phyloP scores from a whole-genome alignment of 92 coral and sea anemone genomes.

The Bergia puertoricense region DNA sequence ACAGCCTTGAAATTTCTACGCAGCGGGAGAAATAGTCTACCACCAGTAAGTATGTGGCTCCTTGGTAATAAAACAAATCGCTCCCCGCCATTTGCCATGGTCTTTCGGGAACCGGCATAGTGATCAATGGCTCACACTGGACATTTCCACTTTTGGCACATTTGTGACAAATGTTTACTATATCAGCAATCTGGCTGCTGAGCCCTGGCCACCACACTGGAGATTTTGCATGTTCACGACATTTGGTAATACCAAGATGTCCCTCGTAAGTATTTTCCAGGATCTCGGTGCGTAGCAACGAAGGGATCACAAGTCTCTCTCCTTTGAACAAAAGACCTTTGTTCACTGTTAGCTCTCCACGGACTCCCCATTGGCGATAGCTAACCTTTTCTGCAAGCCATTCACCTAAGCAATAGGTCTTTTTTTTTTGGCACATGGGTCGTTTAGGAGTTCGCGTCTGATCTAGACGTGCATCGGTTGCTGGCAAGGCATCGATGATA shows the following conservation, averaged over 20 bases:
- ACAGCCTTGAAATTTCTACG: conserved; percentile 16
- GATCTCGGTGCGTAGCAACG: conserved; percentile 29
- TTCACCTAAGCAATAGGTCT: no score
- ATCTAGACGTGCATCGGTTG: conserved; percentile 46
- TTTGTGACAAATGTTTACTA: no score
- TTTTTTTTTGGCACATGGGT: conserved; percentile 36
- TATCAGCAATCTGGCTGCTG: no score
- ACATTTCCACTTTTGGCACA: background rate
- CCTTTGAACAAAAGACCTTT: no score
- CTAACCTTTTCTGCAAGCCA: conserved; percentile 9
- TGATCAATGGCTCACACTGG: conserved; percentile 11
- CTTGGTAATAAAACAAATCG: no score
- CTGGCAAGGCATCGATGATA: conserved; percentile 42
- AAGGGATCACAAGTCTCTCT: conserved; percentile 39
- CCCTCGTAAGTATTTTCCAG: conserved; percentile 15
- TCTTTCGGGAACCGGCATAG: no score
- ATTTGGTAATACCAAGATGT: background rate
- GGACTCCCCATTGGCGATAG: conserved; percentile 23
- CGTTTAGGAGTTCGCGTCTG: conserved; percentile 32
- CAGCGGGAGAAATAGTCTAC: no score
- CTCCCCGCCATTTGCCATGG: no score
- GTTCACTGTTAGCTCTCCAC: conserved; percentile 19
- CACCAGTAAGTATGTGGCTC: no score
- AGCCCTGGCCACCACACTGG: background rate
- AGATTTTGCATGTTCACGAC: background rate